Base-by-base conservation (phyloP, 2,888 invertebrate genomes). In the Drosophila greeni region DNA sequence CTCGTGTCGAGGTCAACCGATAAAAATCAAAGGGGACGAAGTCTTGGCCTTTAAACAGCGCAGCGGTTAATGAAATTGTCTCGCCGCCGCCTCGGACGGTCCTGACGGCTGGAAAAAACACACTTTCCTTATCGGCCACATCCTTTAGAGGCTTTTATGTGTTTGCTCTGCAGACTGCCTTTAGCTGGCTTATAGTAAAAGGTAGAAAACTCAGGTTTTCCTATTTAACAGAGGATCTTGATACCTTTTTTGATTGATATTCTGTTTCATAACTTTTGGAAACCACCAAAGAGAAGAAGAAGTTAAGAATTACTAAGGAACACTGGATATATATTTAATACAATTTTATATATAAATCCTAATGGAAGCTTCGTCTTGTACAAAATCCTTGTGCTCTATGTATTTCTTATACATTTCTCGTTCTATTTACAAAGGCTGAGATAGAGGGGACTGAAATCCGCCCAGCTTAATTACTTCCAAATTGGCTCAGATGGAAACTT, bases 1-100 rank as follows among this genome's bases (percentile, higher is more conserved):
- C 31, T 24, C 43, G 51, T 62, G 62, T 52, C 62, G 61, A 62
- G 59, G 48, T 66, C 48, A 57, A 57, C 52, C 68, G 78, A 82
- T 78, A 62, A 74, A 66, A 77, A 79, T 80, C 82, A 79, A 79
- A 73, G 68, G 54, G 18, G 68, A 18, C 60, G 36, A 43, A 51
- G 57, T 45, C 61, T 43, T 39, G 31, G 31, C 49, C 60, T 45
- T 59, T 72, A 65, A 75, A 62, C 64, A 59, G 42, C 49, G 39
- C 62, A 57, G 58, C 31, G 66, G 62, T 82, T 82, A 82, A 79
- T 79, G 72, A 79, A 79, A 82, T 77, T 74, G 74, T 78, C 76
- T 60, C 49, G 37, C 57, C 42, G 42, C 24, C 64, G 57, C 52
- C 37, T 31, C 45, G 51, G 54, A 31, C 53, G 23, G n/a, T 31